Evolutionary conservation across 2,888 invertebrate species (phyloP).

Genomic region (Hartigia nigra): DNA sequence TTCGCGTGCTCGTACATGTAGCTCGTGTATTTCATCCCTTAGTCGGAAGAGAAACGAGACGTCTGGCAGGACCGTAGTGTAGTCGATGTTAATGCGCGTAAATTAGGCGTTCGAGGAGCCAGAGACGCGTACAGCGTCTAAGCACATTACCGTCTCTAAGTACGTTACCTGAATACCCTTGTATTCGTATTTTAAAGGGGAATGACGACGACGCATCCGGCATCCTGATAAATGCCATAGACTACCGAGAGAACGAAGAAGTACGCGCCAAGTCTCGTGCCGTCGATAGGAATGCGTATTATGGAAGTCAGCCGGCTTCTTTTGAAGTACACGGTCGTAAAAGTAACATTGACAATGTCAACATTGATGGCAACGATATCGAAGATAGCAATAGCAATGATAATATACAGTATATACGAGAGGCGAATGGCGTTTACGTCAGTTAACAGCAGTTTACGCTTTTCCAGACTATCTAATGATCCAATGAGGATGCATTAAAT

Average conservation of each 20-base stretch:
- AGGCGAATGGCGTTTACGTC: not conserved
- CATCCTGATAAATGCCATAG: not conserved
- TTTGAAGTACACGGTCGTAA: not conserved
- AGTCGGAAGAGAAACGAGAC: not conserved
- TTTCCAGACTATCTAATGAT: not conserved
- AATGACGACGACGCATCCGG: not conserved
- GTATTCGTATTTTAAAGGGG: conserved; percentile 7
- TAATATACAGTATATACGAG: not conserved
- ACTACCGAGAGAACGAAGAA: not conserved
- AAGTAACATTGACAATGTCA: no score
- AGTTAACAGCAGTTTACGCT: not conserved
- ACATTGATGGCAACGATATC: not conserved
- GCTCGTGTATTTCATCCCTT: not conserved
- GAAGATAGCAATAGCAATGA: not conserved
- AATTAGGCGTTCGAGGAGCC: conserved; percentile 9
- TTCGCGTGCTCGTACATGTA: not conserved
- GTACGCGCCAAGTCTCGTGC: not conserved
- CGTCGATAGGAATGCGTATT: not conserved
- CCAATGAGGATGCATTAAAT: not conserved
- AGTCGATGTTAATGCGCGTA: not conserved
- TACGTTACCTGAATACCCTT: conserved; percentile 1
- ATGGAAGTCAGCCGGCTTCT: not conserved
- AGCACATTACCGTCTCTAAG: conserved; percentile 13
- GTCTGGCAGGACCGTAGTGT: not conserved
- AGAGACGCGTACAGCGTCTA: not conserved